Evolutionary conservation across 2,888 invertebrate genomes (phyloP), one percentile per base, ranked within the genome.

Genomic region (Atrina japonica): DNA sequence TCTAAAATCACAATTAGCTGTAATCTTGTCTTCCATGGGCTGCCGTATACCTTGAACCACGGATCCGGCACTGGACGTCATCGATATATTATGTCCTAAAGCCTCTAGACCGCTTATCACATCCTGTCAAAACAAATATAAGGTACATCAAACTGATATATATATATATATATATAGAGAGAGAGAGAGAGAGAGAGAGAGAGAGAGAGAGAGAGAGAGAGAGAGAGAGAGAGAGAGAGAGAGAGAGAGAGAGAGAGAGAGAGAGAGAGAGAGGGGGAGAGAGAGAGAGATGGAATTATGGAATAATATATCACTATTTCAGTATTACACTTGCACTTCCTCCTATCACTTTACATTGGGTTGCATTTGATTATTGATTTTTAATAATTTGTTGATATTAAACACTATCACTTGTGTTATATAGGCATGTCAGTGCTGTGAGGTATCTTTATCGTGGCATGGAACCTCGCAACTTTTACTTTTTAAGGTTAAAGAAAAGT

Each of bases 21-120:
- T 68, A 0, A 82, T 72, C 18, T 65, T 58, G 2, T 71, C 74
- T n/a, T 67, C 64, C 35, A 68, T 25, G n/a, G 53, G 25, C 18
- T 75, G 61, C 1, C 73, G 53, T 25, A 78, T 65, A 6, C 73
- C 78, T 50, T 80, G 78, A 2, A 80, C 73, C 1, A 75, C 68
- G 0, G 77, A 73, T 1, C 71, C 73, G 0, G 74, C 64, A 7
- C 61, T 59, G 1, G 23, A 21, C n/a, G 29, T 18, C 7, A 76
- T 45, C n/a, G 27, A 55, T 6, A 82, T 69, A 14, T 66, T 66
- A 60, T 83, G 84, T 3, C 84, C 83, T 27, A 76, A 74, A 21
- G 30, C 50, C 40, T 45, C 50, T 18, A 84, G 64, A 7, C 80
- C 83, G 14, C 79, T 70, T n/a, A 75, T 40, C 11, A 82, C 68